Evolutionary conservation across 2,888 invertebrate genomes (phyloP).

Genomic region (Nephrotoma guestfalica): DNA sequence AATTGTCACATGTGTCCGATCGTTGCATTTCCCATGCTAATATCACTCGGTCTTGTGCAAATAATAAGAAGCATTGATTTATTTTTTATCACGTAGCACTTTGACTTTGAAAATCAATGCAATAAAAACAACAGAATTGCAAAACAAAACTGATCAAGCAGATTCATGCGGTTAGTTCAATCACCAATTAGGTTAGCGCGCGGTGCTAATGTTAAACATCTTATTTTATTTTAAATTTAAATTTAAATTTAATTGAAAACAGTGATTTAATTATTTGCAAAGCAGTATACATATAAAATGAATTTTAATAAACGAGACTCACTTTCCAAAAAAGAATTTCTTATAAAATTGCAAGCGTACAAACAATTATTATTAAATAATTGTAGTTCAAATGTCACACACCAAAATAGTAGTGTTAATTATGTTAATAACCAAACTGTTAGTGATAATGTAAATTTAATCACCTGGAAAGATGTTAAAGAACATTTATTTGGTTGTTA

Average conservation of each 20-base stretch:
- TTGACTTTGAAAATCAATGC: neutral
- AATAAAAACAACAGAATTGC: neutral
- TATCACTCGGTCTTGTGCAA: neutral
- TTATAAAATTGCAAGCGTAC: neutral
- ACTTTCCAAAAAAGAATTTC: neutral
- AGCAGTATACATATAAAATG: neutral
- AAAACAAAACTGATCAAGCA: neutral
- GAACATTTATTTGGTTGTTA: neutral
- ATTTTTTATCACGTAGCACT: neutral
- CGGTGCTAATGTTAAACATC: neutral
- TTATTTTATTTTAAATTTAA: neutral
- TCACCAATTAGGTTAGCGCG: neutral
- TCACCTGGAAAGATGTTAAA: neutral
- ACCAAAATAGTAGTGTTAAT: neutral
- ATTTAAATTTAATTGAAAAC: neutral
- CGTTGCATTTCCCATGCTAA: neutral
- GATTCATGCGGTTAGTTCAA: neutral
- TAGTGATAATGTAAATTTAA: neutral
- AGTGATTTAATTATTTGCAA: neutral
- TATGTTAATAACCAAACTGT: neutral
- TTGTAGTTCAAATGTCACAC: neutral
- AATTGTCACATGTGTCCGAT: neutral
- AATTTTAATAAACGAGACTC: slow-evolving; percentile 1
- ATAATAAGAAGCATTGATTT: neutral
- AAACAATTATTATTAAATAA: neutral